Conservation (phyloP, 2,113 vertebrate species). For the Esox niger region DNA sequence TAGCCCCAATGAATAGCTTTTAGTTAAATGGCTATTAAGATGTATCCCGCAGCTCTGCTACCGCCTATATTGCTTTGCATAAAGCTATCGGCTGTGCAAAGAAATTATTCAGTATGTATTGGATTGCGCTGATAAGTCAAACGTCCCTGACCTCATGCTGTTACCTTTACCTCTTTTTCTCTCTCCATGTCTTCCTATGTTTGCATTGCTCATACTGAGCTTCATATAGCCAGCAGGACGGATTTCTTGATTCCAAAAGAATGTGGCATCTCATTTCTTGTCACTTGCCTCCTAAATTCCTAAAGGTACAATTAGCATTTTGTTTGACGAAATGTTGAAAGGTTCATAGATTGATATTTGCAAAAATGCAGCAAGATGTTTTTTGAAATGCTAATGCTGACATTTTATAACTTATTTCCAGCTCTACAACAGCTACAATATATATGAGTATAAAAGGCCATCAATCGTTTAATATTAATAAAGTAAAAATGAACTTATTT, state of each 20-base stretch:
- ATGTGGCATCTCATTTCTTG: slow-evolving; percentile 99
- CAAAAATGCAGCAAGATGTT: slow-evolving; percentile 93
- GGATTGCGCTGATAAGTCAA: background rate
- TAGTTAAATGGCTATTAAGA: background rate
- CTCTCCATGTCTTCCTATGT: slow-evolving; percentile 12
- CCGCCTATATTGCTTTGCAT: background rate
- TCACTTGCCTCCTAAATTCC: slow-evolving; percentile 99
- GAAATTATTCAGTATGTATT: slow-evolving; percentile 8
- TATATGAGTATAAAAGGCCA: slow-evolving; percentile 99
- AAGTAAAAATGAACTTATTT: slow-evolving; percentile 99
- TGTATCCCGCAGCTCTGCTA: background rate
- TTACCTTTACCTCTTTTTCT: background rate
- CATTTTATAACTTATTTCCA: slow-evolving; percentile 99
- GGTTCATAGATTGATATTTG: slow-evolving; percentile 99
- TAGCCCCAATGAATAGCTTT: background rate
- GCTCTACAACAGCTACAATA: slow-evolving; percentile 65
- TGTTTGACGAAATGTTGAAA: slow-evolving; percentile 99
- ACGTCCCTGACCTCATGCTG: background rate
- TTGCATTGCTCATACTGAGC: slow-evolving; percentile 79
- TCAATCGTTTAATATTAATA: slow-evolving; percentile 99
- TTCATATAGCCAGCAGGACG: slow-evolving; percentile 90
- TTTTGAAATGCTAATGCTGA: slow-evolving; percentile 99
- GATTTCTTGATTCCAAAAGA: slow-evolving; percentile 94
- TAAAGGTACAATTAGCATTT: slow-evolving; percentile 99
- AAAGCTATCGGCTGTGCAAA: background rate